A percentile compares a stretch with the other conserved stretches of the same genome.
Conservation (phyloP, 2,113 vertebrate genomes). For the Pantherophis guttatus region DNA sequence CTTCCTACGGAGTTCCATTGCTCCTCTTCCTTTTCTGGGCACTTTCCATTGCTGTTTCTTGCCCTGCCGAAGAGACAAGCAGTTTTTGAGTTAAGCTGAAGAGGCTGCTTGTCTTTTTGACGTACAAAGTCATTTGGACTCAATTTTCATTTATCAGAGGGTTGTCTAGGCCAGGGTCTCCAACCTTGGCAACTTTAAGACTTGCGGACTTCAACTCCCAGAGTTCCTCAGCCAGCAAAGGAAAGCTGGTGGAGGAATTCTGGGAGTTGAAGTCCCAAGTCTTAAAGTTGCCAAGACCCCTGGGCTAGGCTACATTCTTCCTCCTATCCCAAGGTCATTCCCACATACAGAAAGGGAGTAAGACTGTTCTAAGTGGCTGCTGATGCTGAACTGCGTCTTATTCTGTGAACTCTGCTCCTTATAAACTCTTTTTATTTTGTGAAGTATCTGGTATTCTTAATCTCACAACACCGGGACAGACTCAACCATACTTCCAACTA, state of each 20-base stretch:
- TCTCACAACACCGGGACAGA: background rate
- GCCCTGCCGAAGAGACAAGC: background rate
- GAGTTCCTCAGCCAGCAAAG: too few relatives aligned
- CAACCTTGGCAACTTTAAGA: too few relatives aligned
- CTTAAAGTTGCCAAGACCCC: too few relatives aligned
- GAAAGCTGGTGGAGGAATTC: too few relatives aligned
- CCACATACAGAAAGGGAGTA: background rate
- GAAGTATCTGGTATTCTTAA: background rate
- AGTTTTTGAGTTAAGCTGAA: background rate
- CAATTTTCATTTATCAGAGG: background rate
- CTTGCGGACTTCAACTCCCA: too few relatives aligned
- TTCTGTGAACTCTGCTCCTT: background rate
- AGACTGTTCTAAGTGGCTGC: background rate
- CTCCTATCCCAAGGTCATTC: background rate
- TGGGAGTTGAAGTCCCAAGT: too few relatives aligned
- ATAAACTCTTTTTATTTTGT: background rate
- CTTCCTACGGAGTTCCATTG: background rate
- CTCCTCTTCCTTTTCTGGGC: background rate
- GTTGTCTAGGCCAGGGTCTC: background rate
- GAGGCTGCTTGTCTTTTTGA: background rate
- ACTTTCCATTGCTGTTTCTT: background rate
- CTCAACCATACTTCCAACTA: background rate
- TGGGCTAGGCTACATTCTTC: background rate
- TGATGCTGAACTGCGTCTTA: background rate
- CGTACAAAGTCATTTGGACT: background rate